Evolutionary conservation across 2,797 vertebrate genomes (phyloP), one percentile per base, ranked within the genome.

Genomic region (Hypotaenidia okinawae): DNA sequence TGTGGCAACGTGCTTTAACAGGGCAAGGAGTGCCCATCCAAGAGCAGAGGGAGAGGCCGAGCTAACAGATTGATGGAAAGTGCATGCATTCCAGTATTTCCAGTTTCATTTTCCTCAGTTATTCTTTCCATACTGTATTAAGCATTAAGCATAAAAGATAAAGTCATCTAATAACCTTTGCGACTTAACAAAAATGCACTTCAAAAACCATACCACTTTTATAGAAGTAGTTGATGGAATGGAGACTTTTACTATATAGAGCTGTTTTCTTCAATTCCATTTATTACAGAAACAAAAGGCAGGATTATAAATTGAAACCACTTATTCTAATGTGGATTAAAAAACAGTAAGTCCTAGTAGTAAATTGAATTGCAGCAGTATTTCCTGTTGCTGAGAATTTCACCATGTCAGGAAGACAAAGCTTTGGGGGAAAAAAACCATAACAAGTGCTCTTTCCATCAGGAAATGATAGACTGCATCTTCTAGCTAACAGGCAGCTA

Each of bases 161-260:
- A 76, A 70, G 61, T 69, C 66, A 62, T 62, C 49, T 83, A 89
- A 87, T 93, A 93, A 91, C 73, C 67, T 89, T 93, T 86, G 81
- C 1, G 6, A 51, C 1, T 3, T 86, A 45, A 93, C 59, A 91
- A 79, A 84, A 89, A 74, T 4, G 17, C 57, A 62, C 58, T 79
- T 92, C 62, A 43, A 18, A 95, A 94, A 82, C 77, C 74, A 79
- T 33, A 66, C 28, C 13, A 35, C 55, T 23, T 78, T 91, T 93
- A 63, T 16, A 47, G 66, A 57, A 93, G 82, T 4, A 67, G 30
- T 55, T 73, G 66, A 70, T 73, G 55, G 87, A 87, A 35, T 37
- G 39, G 41, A 90, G 62, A 57, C 64, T 93, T 86, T 61, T 21
- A 3, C 59, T 68, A 16, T 3, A 83, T 3, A 83, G 61, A 80